Evolutionary conservation across 2,113 vertebrate genomes (phyloP).

Genomic region (Neomonachus schauinslandi): DNA sequence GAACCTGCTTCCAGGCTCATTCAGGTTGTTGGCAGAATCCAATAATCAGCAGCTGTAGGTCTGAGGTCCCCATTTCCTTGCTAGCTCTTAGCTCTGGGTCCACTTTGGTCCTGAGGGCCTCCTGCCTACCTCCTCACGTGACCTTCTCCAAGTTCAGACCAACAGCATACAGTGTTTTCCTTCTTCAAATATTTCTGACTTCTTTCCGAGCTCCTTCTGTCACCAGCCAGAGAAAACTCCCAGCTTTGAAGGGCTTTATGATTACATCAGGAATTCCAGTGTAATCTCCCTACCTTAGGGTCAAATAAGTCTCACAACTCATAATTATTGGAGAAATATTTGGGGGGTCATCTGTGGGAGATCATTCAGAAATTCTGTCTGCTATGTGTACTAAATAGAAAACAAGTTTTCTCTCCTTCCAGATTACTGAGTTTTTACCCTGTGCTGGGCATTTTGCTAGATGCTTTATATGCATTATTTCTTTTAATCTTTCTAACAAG

Average conservation of each 20-base stretch:
- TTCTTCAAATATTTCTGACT: neutral
- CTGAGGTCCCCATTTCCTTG: fast-evolving
- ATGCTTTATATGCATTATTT: neutral
- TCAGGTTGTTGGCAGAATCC: neutral
- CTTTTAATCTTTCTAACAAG: neutral
- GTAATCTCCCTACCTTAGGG: neutral
- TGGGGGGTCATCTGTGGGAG: neutral
- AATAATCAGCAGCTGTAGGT: neutral
- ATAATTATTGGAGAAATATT: neutral
- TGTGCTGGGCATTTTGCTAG: neutral
- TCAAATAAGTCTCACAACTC: neutral
- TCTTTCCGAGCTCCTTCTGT: neutral
- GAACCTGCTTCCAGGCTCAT: neutral
- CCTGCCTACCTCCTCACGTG: neutral
- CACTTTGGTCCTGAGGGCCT: neutral
- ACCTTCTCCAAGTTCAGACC: neutral
- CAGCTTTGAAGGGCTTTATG: neutral
- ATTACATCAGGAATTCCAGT: neutral
- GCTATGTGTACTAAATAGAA: neutral
- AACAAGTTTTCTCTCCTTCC: neutral
- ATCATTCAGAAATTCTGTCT: neutral
- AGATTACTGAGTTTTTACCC: neutral
- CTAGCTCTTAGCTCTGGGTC: neutral
- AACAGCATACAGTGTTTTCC: neutral
- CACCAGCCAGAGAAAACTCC: neutral